These are phyloP conservation scores for Cistogaster globosa DNA, from an alignment of 2,888 invertebrate genomes.

Conservation along the genomic window DNA sequence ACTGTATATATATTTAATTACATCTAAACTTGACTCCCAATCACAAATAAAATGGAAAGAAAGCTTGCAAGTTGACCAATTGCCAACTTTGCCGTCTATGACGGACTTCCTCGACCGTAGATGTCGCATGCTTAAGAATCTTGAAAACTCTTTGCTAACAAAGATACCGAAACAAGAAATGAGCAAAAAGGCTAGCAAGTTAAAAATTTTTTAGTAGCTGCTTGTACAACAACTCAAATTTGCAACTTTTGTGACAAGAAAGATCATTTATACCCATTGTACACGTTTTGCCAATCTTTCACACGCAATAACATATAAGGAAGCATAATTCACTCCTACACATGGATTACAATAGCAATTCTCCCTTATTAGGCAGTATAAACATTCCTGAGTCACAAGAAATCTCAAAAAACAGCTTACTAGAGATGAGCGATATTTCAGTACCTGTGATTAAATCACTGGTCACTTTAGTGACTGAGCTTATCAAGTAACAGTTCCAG, in stretches of 20 bases:
- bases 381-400: neutral
- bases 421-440: too few species aligned
- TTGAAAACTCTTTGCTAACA: constrained; percentile 25
- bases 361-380: too few species aligned
- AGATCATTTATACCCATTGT: constrained; percentile 36
- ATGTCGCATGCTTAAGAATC: constrained; percentile 47
- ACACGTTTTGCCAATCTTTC: constrained; percentile 37
- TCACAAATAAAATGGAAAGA: constrained; percentile 45
- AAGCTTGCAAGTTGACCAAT: too few species aligned
- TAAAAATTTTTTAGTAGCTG: constrained; percentile 36
- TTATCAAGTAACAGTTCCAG: too few species aligned
- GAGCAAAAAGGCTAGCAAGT: constrained; percentile 16
- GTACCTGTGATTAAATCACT: too few species aligned
- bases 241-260: constrained; percentile 44
- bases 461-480: too few species aligned
- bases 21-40: constrained; percentile 44
- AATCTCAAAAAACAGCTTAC: neutral
- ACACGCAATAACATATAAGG: constrained; percentile 35
- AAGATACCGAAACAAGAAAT: constrained; percentile 1
- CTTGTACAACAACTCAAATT: too few species aligned
- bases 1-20: constrained; percentile 43
- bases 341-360: too few species aligned
- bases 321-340: too few species aligned
- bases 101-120: constrained; percentile 48
- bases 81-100: constrained; percentile 39